A percentile compares a stretch with the other conserved stretches of the same genome.
phyloP scores from a whole-genome alignment of 2,797 vertebrate species.

The Gallinago solitaria region DNA sequence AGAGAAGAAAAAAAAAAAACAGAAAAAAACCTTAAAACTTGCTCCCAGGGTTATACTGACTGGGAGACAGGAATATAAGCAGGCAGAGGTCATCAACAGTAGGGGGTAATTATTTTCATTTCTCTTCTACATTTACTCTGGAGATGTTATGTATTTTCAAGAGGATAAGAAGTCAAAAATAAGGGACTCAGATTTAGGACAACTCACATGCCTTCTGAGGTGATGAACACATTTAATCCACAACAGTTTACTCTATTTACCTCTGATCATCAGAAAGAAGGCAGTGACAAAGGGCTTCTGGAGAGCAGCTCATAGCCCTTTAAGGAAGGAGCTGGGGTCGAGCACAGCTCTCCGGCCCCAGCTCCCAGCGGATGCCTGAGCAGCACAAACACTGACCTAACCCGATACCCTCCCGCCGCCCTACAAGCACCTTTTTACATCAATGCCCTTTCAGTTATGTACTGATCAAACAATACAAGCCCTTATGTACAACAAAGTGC shows the following conservation, averaged over 20 bases:
- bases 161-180: not conserved
- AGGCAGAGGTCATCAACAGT: not conserved
- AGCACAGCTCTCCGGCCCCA: not conserved
- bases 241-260: not conserved
- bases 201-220: not conserved
- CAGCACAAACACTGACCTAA: conserved; percentile 54
- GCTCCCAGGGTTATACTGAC: not conserved
- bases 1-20: not conserved
- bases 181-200: not conserved
- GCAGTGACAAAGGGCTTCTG: not conserved
- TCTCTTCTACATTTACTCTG: not conserved
- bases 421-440: conserved; percentile 69
- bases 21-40: not conserved
- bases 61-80: not conserved
- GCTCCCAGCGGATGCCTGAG: not conserved
- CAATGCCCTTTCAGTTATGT: conserved; percentile 58
- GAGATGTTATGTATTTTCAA: not conserved
- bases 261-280: not conserved
- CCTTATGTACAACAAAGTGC: conserved; percentile 72
- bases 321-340: not conserved
- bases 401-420: conserved; percentile 33
- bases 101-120: not conserved
- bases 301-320: not conserved
- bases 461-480: conserved; percentile 70
- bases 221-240: not conserved